Percentiles rank a stretch among this genome's conserved stretches.
phyloP scores from a whole-genome alignment of 2,113 vertebrate species.

The Mesembrinibis cayennensis region DNA sequence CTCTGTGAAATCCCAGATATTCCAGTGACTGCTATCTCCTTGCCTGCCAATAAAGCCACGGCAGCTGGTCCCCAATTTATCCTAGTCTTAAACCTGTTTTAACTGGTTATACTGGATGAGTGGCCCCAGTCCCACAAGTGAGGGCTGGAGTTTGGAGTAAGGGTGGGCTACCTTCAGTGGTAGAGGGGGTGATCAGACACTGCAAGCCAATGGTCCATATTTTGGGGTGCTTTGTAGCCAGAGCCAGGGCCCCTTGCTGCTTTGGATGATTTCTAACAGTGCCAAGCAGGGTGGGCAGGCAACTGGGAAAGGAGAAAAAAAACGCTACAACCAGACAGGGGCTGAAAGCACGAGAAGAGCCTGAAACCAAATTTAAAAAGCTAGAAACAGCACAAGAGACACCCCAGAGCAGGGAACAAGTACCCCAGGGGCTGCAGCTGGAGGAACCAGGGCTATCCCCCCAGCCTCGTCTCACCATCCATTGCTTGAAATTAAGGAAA shows the following conservation, averaged over 20 bases:
- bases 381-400: neutral
- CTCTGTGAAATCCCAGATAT: neutral
- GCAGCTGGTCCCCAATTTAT: neutral
- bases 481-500: neutral
- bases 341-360: neutral
- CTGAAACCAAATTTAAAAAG: neutral
- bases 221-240: neutral
- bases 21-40: neutral
- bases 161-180: neutral
- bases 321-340: neutral
- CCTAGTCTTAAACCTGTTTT: neutral
- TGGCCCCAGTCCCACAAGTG: neutral
- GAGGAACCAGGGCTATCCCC: neutral
- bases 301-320: neutral
- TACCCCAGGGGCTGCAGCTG: neutral
- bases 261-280: neutral
- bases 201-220: neutral
- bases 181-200: neutral
- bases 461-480: neutral
- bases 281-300: neutral
- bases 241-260: neutral
- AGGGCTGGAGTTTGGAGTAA: neutral
- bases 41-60: neutral
- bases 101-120: neutral
- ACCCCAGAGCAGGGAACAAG: neutral